These are phyloP conservation scores for Chelonus formosanus DNA, from an alignment of 2,888 invertebrate genomes.

Conservation along the genomic window DNA sequence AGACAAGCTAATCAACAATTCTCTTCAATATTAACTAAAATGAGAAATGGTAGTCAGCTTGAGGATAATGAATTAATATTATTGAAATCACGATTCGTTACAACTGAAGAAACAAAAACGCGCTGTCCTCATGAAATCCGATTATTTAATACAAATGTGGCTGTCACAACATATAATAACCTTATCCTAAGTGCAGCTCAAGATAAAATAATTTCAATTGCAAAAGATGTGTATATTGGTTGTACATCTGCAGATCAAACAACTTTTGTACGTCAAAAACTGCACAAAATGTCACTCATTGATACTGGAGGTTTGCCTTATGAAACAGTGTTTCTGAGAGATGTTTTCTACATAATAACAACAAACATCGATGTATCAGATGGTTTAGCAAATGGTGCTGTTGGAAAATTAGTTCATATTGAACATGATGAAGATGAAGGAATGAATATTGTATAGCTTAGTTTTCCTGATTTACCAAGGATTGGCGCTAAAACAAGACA, in stretches of 20 bases:
- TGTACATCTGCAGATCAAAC: conserved; percentile 16
- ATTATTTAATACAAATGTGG: conserved; percentile 47
- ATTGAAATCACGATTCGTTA: conserved; percentile 23
- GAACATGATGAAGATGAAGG: conserved; percentile 38
- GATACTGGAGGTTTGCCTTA: conserved; percentile 52
- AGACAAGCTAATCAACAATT: conserved; percentile 54
- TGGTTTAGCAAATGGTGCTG: conserved; percentile 53
- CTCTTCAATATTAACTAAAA: conserved; percentile 49
- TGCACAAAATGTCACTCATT: conserved; percentile 43
- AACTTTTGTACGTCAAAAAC: conserved; percentile 23
- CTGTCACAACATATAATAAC: conserved; percentile 50
- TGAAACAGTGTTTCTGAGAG: conserved; percentile 39
- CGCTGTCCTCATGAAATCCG: conserved; percentile 46
- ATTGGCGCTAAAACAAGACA: conserved; percentile 25
- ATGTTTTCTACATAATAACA: conserved; percentile 46
- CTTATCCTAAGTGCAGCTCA: conserved; percentile 17
- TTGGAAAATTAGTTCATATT: conserved; percentile 47
- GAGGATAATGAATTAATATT: conserved; percentile 8
- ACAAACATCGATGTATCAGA: conserved; percentile 53
- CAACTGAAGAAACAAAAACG: conserved; percentile 25
- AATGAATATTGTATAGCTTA: conserved; percentile 30
- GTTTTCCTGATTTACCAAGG: conserved; percentile 23
- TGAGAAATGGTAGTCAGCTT: conserved; percentile 18
- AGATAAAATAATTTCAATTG: conserved; percentile 18
- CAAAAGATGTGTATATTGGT: conserved; percentile 18